These are phyloP conservation scores for Plecturocebus donacophilus DNA, from an alignment of 2,113 vertebrate genomes.

Conservation along the genomic window DNA sequence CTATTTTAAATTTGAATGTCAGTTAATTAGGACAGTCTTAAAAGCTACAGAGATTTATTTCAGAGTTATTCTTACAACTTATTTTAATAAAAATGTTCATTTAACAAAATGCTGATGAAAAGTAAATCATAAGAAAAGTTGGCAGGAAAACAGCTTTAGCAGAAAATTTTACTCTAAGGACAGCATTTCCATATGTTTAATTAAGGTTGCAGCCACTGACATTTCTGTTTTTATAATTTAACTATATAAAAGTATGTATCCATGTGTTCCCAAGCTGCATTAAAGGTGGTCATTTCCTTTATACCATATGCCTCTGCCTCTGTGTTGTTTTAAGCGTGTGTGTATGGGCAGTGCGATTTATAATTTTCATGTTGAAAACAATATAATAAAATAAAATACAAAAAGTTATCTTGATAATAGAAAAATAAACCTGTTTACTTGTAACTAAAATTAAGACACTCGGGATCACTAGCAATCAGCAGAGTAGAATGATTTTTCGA, in stretches of 20 bases:
- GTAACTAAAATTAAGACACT: not conserved
- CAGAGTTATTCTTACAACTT: not conserved
- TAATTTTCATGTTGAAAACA: not conserved
- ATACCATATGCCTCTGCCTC: not conserved
- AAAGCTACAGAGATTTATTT: not conserved
- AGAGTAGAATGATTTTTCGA: not conserved
- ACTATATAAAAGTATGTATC: not conserved
- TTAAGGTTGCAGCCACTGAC: not conserved
- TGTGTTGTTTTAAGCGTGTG: not conserved
- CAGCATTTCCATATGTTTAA: constrained; percentile 46
- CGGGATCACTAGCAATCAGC: not conserved
- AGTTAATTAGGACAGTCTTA: not conserved
- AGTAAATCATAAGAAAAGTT: not conserved
- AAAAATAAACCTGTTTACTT: not conserved
- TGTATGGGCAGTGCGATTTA: not conserved
- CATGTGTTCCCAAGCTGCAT: not conserved
- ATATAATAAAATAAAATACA: not conserved
- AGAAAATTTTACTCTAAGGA: constrained; percentile 17
- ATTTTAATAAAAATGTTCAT: not conserved
- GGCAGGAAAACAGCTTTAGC: constrained; percentile 27
- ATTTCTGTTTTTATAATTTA: constrained; percentile 35
- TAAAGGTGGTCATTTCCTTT: not conserved
- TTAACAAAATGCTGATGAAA: constrained; percentile 56
- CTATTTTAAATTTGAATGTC: not conserved
- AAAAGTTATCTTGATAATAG: not conserved